Percentiles rank a stretch among this genome's conserved stretches.
phyloP scores from a whole-genome alignment of 2,797 vertebrate genomes.

The Sebastes kiyomatsui region DNA sequence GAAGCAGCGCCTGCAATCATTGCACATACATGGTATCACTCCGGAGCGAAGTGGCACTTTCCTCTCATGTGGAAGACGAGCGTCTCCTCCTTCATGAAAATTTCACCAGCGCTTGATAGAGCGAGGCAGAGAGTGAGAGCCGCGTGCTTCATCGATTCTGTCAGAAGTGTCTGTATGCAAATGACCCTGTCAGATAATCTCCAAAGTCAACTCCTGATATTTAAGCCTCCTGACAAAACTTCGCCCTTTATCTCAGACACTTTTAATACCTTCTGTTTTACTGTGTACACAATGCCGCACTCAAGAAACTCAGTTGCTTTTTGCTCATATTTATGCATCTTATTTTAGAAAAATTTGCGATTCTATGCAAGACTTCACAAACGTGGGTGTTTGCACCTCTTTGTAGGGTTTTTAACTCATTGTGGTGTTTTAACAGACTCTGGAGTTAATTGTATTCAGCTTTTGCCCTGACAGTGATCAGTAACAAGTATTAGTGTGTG shows the following conservation, averaged over 20 bases:
- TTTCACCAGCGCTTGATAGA: constrained; percentile 40
- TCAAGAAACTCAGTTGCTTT: not conserved
- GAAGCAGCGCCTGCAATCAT: constrained; percentile 39
- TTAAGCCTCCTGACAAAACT: constrained; percentile 51
- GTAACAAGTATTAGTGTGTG: not conserved
- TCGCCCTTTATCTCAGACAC: constrained; percentile 41
- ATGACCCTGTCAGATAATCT: constrained; percentile 60
- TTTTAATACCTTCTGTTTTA: constrained; percentile 45
- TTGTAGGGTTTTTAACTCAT: not conserved
- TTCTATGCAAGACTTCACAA: not conserved
- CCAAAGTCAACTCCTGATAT: constrained; percentile 52
- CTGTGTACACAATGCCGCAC: not conserved
- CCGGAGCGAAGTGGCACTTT: constrained; percentile 20
- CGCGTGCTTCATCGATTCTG: constrained; percentile 59
- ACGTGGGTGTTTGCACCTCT: not conserved
- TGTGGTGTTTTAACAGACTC: not conserved
- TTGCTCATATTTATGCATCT: not conserved
- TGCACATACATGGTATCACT: constrained; percentile 45
- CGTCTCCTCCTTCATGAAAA: constrained; percentile 38
- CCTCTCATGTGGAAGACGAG: constrained; percentile 43
- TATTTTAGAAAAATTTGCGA: not conserved
- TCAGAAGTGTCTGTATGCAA: constrained; percentile 69
- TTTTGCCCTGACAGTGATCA: not conserved
- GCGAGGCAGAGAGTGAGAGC: constrained; percentile 17
- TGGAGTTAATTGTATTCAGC: not conserved